Base-by-base conservation (phyloP, 2,113 vertebrate species). In the Pica pica region DNA sequence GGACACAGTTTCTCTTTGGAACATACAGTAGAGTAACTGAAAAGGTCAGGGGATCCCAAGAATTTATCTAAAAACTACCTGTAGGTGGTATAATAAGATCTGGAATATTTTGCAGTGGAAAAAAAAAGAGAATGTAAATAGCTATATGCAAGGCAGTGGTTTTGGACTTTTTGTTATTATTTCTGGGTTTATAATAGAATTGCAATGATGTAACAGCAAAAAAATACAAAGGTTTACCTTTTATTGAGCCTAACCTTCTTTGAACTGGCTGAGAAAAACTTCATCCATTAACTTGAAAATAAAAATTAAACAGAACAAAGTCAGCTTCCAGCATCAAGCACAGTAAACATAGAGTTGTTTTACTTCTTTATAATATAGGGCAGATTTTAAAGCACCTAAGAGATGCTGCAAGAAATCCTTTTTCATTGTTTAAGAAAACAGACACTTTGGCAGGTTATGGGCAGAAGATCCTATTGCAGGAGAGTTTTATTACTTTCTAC, bases 21-120 rank as follows among this genome's bases (percentile, higher is more conserved):
- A 2, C 46, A 28, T 50, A 37, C 13, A 37, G 24, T 2, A 85
- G 33, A 31, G 24, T 57, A 90, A 63, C 59, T 46, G 28, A 77
- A 50, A 75, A 63, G 61, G 19, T 80, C 53, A 90, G 39, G 28
- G 33, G 33, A 80, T 91, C 42, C 50, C 33, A 77, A 47, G 70
- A 87, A 94, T 91, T 95, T 80, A 55, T 74, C 87, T 80, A 77
- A 84, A 95, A 95, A 44, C 91, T 94, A 93, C 94, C 95, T 96
- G 94, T 95, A 96, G 96, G 94, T 95, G 94, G 95, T 95, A 96
- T 95, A 95, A 90, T 85, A 95, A 92, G 87, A 95, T 97, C 87
- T 95, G 41, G 46, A 96, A 93, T 94, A 86, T 82, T 85, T 97
- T 92, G 15, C 42, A 83, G 33, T 90, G 55, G 39, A 50, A 94